A percentile compares a stretch with the other conserved stretches of the same genome.
Evolutionary conservation across 2,888 invertebrate genomes (phyloP).

Genomic region (Andrena fulva): DNA sequence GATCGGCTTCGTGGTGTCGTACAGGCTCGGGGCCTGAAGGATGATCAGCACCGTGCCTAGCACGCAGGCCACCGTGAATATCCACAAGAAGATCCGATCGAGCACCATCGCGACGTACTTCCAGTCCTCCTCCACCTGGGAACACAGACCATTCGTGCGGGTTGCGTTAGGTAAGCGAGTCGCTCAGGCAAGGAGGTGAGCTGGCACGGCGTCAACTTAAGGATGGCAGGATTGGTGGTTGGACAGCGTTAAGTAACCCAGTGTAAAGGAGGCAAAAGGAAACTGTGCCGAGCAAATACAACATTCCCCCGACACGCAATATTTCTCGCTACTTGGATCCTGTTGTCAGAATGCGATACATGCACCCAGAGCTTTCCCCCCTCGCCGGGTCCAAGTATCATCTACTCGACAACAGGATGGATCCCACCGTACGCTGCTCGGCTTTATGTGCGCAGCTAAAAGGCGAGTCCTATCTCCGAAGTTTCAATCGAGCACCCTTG

Average conservation of each 20-base stretch:
- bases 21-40: constrained; percentile 95
- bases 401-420: constrained; percentile 3
- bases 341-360: constrained; percentile 34
- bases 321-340: neutral
- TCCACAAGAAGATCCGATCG: constrained; percentile 97
- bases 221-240: too few relatives aligned
- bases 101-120: constrained; percentile 98
- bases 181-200: too few relatives aligned
- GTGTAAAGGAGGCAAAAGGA: neutral
- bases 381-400: constrained; percentile 25
- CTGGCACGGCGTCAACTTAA: too few relatives aligned
- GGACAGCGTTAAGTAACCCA: neutral
- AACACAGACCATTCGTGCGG: constrained; percentile 1
- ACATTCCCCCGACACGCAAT: constrained; percentile 16
- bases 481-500: constrained; percentile 52
- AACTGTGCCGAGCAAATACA: constrained; percentile 13
- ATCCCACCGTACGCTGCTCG: constrained; percentile 26
- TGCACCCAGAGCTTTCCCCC: constrained; percentile 18
- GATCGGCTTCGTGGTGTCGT: constrained; percentile 95
- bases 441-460: constrained; percentile 30
- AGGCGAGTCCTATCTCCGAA: constrained; percentile 47
- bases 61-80: constrained; percentile 97
- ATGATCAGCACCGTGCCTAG: constrained; percentile 95
- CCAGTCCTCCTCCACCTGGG: constrained; percentile 98
- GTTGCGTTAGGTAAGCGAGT: neutral